Evolutionary conservation across 2,797 vertebrate species (phyloP), one percentile per base, ranked within the genome.

Genomic region (Phrynocephalus forsythii): DNA sequence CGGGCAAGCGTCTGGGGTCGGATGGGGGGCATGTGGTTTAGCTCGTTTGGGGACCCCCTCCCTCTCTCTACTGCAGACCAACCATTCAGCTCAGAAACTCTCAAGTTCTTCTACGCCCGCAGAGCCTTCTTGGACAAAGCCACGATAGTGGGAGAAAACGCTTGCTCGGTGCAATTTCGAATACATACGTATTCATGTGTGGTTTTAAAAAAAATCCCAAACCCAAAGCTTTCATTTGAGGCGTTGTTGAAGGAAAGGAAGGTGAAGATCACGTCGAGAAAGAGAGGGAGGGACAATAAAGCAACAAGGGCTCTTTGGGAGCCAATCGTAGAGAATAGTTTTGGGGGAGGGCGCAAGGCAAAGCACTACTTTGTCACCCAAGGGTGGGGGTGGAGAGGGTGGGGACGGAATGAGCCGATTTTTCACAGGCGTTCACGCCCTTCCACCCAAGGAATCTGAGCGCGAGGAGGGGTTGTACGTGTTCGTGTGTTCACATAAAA

Each of bases 61-160:
- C 33, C 8, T 9, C 56, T 9, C 95, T 92, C 92, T 92, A 93
- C 92, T 86, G 94, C 95, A 94, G 91, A 77, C 76, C 79, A 83
- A 83, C 67, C 67, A 91, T 92, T 92, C 85, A 33, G 84, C 94
- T 92, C 87, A 75, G 82, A 76, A 93, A 92, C 80, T 91, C 91
- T 91, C 93, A 95, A 95, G 94, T 96, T 96, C 91, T 90, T 76
- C 91, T 66, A 10, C 44, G 80, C 68, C 50, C 22, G 8, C 90
- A 91, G 92, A 72, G 86, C 93, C 94, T 91, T 88, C 90, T 91
- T 90, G 48, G 93, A 60, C 89, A 89, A 88, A 91, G 90, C 90
- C 82, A 30, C 90, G 78, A 91, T 83, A 75, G 77, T 28, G 73
- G 85, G 68, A 44, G 87, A 83, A 60, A 85, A 84, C 69, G 87